These are phyloP conservation scores for Sphenodon punctatus DNA, from an alignment of 2,797 vertebrate genomes.

Conservation along the genomic window DNA sequence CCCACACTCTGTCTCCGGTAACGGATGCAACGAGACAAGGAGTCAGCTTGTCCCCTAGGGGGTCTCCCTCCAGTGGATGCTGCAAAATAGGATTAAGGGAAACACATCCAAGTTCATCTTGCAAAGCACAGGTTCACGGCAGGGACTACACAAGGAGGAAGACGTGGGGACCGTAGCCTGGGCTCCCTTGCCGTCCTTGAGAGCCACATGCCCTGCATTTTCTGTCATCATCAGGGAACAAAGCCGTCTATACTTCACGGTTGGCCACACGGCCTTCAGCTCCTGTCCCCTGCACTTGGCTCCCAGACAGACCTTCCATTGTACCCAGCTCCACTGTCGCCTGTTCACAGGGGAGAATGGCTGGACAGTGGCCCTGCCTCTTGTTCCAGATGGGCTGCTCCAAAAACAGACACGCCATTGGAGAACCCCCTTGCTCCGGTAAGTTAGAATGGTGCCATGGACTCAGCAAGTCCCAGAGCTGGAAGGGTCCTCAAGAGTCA, in stretches of 20 bases:
- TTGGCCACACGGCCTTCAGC: background rate
- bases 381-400: background rate
- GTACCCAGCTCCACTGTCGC: background rate
- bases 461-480: too few species aligned
- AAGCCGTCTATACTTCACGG: constrained; percentile 23
- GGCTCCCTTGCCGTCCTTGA: too few species aligned
- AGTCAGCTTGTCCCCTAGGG: too few species aligned
- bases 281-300: background rate
- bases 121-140: background rate
- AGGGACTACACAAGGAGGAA: background rate
- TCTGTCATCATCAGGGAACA: background rate
- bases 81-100: too few species aligned
- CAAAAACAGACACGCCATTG: background rate
- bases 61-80: too few species aligned
- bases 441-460: background rate
- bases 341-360: background rate
- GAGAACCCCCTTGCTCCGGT: background rate
- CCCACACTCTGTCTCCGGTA: background rate
- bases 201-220: background rate
- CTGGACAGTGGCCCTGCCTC: background rate
- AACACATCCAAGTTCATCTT: too few species aligned
- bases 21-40: background rate
- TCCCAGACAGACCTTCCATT: background rate
- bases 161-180: background rate
- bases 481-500: too few species aligned